Percentiles rank a stretch among this genome's conserved stretches.
Conservation (phyloP, 2,797 vertebrate species). For the Sternotherus odoratus region DNA sequence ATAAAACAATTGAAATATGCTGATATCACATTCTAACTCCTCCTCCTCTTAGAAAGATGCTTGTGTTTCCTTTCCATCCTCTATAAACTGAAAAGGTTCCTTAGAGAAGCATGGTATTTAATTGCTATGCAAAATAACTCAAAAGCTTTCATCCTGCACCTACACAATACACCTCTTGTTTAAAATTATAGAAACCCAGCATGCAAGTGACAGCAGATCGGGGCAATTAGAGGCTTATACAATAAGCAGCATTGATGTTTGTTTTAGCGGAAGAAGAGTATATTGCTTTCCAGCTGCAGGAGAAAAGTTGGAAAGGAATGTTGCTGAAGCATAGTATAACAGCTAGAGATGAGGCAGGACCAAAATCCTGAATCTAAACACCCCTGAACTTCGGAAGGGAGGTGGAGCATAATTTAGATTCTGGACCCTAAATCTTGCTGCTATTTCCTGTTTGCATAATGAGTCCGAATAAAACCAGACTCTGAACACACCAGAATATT, state of each 20-base stretch:
- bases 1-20: neutral
- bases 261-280: neutral
- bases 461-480: accelerated
- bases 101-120: neutral
- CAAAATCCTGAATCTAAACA: neutral
- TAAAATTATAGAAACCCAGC: neutral
- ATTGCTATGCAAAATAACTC: neutral
- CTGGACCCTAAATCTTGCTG: neutral
- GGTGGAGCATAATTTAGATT: neutral
- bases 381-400: neutral
- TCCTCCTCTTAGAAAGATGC: neutral
- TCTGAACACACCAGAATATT: neutral
- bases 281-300: conserved; percentile 38
- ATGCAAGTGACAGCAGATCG: neutral
- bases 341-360: neutral
- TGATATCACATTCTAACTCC: neutral
- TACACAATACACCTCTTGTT: neutral
- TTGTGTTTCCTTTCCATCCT: conserved; percentile 13
- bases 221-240: neutral
- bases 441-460: neutral
- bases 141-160: neutral
- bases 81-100: neutral
- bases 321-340: conserved; percentile 13
- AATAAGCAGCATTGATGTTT: conserved; percentile 37
- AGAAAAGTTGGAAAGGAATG: conserved; percentile 6